These are phyloP conservation scores for Sporophila hypoxantha DNA, from an alignment of 2,113 vertebrate species.

Conservation along the genomic window DNA sequence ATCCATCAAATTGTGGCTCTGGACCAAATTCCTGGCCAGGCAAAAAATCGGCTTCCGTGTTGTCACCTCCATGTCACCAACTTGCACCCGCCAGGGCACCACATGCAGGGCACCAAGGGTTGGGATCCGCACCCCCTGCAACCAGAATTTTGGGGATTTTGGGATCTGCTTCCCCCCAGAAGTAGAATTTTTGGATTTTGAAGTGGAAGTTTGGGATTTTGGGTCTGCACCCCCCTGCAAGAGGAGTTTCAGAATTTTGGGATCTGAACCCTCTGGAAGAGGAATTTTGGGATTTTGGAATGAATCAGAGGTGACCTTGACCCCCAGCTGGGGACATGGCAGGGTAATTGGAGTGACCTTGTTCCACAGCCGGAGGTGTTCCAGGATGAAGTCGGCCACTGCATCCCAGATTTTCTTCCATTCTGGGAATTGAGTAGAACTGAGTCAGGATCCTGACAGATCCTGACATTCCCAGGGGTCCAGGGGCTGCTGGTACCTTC, in stretches of 20 bases:
- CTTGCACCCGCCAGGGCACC: not conserved
- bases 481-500: not conserved
- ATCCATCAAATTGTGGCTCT: not conserved
- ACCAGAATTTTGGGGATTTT: not conserved
- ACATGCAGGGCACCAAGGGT: not conserved
- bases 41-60: not conserved
- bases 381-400: not conserved
- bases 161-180: not conserved
- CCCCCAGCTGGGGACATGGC: not conserved
- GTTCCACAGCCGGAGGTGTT: not conserved
- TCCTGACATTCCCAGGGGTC: not conserved
- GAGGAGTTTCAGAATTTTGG: not conserved
- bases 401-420: not conserved
- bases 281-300: not conserved
- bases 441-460: not conserved
- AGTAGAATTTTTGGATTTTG: not conserved
- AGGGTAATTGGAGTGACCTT: not conserved
- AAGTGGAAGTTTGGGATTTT: not conserved
- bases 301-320: not conserved
- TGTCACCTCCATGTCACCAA: not conserved
- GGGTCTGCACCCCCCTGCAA: not conserved
- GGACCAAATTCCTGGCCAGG: not conserved
- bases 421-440: not conserved
- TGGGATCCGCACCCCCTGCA: not conserved
- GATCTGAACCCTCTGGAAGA: not conserved